Percentiles rank a stretch among this genome's conserved stretches.
Conservation (phyloP, 1,140 invertebrate genomes). For the Drosophila dunni region DNA sequence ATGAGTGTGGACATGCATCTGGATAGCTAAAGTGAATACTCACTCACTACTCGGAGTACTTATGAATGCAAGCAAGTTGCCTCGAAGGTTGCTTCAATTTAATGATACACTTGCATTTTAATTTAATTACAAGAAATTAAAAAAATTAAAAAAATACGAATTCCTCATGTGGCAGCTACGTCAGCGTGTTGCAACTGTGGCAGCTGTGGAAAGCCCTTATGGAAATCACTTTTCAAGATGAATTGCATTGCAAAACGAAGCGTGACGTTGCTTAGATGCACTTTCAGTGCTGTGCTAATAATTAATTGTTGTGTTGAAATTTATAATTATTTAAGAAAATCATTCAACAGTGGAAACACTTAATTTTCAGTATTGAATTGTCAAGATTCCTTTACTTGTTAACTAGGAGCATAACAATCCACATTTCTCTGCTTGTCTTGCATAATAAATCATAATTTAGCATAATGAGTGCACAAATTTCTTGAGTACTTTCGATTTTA, state of each 20-base stretch:
- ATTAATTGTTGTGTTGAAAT: conserved; percentile 1
- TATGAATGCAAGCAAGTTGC: conserved; percentile 21
- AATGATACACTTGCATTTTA: conserved; percentile 80
- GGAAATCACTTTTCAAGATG: conserved; percentile 31
- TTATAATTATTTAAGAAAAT: not conserved
- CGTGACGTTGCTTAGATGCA: conserved; percentile 33
- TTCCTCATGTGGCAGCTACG: conserved; percentile 48
- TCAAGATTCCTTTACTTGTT: too few species aligned
- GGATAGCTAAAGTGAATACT: conserved; percentile 5
- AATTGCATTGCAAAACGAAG: conserved; percentile 28
- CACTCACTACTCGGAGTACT: conserved; percentile 1
- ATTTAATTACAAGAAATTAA: conserved; percentile 63
- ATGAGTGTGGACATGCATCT: conserved; percentile 27
- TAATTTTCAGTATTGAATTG: too few species aligned
- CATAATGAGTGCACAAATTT: not conserved
- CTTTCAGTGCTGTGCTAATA: conserved; percentile 6
- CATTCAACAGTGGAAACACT: not conserved
- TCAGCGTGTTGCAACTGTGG: conserved; percentile 31
- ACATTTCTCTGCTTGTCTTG: too few species aligned
- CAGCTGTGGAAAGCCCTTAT: not conserved
- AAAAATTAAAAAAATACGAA: conserved; percentile 1
- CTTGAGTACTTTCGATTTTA: conserved; percentile 3
- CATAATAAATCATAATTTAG: not conserved
- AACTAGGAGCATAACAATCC: too few species aligned
- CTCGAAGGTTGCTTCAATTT: conserved; percentile 64